Percentiles rank a stretch among this genome's conserved stretches.
phyloP scores from a whole-genome alignment of 2,113 vertebrate genomes.

The Murina feae region DNA sequence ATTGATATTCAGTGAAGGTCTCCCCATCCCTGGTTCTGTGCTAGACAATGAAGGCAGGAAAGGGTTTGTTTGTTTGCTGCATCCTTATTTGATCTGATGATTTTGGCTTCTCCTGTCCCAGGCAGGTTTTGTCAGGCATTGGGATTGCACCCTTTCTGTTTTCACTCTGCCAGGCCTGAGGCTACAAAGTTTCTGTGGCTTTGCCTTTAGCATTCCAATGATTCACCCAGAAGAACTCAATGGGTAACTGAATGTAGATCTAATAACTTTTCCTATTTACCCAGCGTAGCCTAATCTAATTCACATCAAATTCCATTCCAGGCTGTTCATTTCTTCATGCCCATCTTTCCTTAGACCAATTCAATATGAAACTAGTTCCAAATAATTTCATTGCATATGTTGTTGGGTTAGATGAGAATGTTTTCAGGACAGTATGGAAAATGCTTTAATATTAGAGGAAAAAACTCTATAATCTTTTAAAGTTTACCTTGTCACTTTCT shows the following conservation, averaged over 20 bases:
- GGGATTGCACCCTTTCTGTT: background rate
- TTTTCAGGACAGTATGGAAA: background rate
- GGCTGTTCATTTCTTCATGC: background rate
- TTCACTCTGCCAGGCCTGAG: slow-evolving; percentile 31
- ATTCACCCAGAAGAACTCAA: background rate
- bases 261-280: background rate
- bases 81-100: background rate
- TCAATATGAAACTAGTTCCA: background rate
- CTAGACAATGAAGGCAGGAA: background rate
- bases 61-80: background rate
- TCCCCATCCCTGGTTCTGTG: background rate
- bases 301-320: background rate
- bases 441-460: background rate
- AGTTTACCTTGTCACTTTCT: slow-evolving; percentile 10
- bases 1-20: background rate
- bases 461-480: background rate
- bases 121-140: slow-evolving; percentile 35
- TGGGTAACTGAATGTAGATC: slow-evolving; percentile 28
- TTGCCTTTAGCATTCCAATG: background rate
- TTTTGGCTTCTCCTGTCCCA: background rate
- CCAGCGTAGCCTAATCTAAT: background rate
- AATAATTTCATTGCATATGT: background rate
- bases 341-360: background rate
- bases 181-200: slow-evolving; percentile 41
- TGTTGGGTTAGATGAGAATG: background rate